Base-by-base conservation (phyloP, 1,140 invertebrate genomes). In the Myzus persicae region DNA sequence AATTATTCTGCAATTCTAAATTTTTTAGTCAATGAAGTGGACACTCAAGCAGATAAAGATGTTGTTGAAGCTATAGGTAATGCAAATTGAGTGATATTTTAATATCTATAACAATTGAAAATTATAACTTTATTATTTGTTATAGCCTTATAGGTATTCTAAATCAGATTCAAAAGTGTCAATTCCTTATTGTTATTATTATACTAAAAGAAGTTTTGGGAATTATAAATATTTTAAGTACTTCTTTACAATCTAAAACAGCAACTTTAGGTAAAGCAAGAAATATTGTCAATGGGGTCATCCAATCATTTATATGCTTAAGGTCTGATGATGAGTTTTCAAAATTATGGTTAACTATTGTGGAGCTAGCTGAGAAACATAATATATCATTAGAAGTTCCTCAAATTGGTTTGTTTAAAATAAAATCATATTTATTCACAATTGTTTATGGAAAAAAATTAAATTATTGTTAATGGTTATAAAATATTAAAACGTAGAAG, bases 201-300 rank as follows among this genome's bases (percentile, higher is more conserved):
- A 84, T 84, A 84, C 36, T 84, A 84, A 84, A 42, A 84, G 36
- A 84, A 84, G 82, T 84, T 84, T 76, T 76, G 31, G 31, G 67
- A 0, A 76, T n/a, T n/a, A 76, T 84, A 84, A 84, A 40, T 84
- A 84, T 84, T 84, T 24, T 84, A 40, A 40, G 82, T 84, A 46
- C 46, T 46, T 40, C 36, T 84, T 84, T 42, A 40, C 82, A 84
- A 84, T 84, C 82, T 20, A 84, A 84, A 40, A 84, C 82, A 26
- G 82, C 82, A 84, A 84, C 82, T 40, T 84, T 84, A 84, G 82
- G 82, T 84, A 84, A 84, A 84, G 20, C 82, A 84, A 84, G 82
- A 76, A 76, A 31, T 84, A 31, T 84, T 38, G 40, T 84, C 36
- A 38, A 22, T 42, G 82, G 82, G 22, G 82, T 42, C 82, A 42